Base-by-base conservation (phyloP, 2,797 vertebrate genomes). In the Hyperoplus lanceolatus region DNA sequence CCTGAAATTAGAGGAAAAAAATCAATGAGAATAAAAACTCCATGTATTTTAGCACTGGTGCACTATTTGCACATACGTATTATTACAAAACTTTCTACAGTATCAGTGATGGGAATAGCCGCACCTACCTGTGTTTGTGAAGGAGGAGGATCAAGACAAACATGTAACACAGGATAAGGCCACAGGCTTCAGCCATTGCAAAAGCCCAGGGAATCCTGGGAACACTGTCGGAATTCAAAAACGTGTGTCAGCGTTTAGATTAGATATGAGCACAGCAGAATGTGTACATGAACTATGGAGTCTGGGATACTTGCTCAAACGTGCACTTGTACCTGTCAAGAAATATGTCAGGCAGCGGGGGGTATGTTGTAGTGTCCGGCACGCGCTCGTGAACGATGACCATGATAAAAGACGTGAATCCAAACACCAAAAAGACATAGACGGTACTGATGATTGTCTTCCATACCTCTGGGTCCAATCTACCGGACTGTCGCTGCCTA, bases 191-290 rank as follows among this genome's bases (percentile, higher is more conserved):
- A 54, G 98, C 97, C 97, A 98, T 98, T 70, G 97, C 96, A 91
- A 99, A 99, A 73, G 98, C 98, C 97, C 98, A 99, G 0, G 97
- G 98, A 83, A 99, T 99, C 93, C 97, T 96, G 61, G 98, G 98
- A 83, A 99, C 97, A 0, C 97, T 99, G 87, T 75, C 41, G 41
- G 71, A 36, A 70, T 63, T 87, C 77, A 86, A 77, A 88, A 68
- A 81, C 39, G 6, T 42, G 10, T 53, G 68, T 89, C 45, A 88
- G 56, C 5, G 5, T 38, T 8, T 50, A 87, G 86, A 90, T 88
- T 70, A 83, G 83, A 85, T 88, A 88, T 4, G 61, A 78, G 43
- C 3, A 41, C 39, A 77, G 43, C 9, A 75, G 8, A 46, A 70
- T 29, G 57, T 82, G 48, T 4, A 75, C 1, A 6, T 82, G 62